Percentiles rank a stretch among this genome's conserved stretches.
These are phyloP conservation scores for Jacana jacana DNA, from an alignment of 2,113 vertebrate species.

Conservation along the genomic window DNA sequence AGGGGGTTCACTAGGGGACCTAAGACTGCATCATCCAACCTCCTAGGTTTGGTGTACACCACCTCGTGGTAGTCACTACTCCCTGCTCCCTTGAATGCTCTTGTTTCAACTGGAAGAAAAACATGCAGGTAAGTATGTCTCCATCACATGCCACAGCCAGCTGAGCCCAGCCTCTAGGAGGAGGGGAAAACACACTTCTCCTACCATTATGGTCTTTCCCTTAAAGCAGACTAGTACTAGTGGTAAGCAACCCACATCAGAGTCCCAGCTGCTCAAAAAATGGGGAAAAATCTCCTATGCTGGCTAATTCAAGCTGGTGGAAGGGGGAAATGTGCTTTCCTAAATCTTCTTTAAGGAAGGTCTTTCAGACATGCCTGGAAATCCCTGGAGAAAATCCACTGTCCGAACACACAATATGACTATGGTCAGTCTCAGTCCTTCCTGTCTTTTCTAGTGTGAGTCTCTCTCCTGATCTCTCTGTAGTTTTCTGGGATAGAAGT, in stretches of 20 bases:
- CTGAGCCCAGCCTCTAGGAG: not conserved
- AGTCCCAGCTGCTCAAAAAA: not conserved
- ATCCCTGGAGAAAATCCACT: not conserved
- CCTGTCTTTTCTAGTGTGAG: not conserved
- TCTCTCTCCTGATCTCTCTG: not conserved
- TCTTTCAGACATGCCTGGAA: not conserved
- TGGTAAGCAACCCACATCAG: accelerated
- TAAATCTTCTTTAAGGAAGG: not conserved
- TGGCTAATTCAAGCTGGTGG: not conserved
- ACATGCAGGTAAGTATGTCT: not conserved
- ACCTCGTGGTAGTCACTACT: not conserved
- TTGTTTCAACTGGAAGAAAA: not conserved
- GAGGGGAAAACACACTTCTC: not conserved
- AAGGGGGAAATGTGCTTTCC: not conserved
- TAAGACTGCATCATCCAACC: not conserved
- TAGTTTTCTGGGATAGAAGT: not conserved
- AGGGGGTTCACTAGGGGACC: not conserved
- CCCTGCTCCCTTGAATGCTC: too few species aligned
- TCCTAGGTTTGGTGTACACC: not conserved
- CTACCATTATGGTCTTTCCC: too few species aligned
- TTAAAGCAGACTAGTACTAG: not conserved
- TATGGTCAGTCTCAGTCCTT: not conserved
- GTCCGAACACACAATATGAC: not conserved
- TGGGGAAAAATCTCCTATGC: not conserved
- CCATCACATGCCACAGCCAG: not conserved